phyloP scores from a whole-genome alignment of 1,140 invertebrate species.

The Wasmannia auropunctata region DNA sequence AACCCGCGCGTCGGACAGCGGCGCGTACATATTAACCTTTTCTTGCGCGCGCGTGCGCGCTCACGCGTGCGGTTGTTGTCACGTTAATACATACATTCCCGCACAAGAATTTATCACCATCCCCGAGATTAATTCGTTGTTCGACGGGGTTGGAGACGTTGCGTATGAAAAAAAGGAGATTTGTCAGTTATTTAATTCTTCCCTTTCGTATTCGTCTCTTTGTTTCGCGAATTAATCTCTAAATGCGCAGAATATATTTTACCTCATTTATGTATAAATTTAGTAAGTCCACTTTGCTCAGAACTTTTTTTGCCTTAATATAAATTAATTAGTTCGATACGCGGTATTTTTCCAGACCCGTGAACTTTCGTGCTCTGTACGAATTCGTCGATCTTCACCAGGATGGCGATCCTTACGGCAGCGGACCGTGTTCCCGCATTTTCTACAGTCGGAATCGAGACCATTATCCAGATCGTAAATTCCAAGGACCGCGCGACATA shows the following conservation, averaged over 20 bases:
- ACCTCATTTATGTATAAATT: too few relatives aligned
- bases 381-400: conserved; percentile 95
- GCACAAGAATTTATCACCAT: not conserved
- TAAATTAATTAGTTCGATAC: not conserved
- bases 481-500: conserved; percentile 91
- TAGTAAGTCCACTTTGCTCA: not conserved
- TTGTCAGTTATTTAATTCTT: not conserved
- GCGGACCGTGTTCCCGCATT: conserved; percentile 88
- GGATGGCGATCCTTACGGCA: conserved; percentile 91
- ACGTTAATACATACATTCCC: not conserved
- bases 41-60: too few relatives aligned
- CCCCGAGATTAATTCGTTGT: not conserved
- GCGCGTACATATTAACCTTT: not conserved
- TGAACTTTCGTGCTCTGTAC: conserved; percentile 94
- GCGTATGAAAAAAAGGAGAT: not conserved
- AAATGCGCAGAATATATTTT: not conserved
- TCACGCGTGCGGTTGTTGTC: conserved; percentile 6
- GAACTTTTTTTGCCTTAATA: not conserved
- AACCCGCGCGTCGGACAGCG: conserved; percentile 31
- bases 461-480: conserved; percentile 86
- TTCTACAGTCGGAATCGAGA: conserved; percentile 88
- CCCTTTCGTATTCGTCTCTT: not conserved
- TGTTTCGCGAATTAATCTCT: not conserved
- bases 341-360: conserved; percentile 87
- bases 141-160: not conserved